phyloP scores from a whole-genome alignment of 2,113 vertebrate genomes.

The Entelurus aequoreus region DNA sequence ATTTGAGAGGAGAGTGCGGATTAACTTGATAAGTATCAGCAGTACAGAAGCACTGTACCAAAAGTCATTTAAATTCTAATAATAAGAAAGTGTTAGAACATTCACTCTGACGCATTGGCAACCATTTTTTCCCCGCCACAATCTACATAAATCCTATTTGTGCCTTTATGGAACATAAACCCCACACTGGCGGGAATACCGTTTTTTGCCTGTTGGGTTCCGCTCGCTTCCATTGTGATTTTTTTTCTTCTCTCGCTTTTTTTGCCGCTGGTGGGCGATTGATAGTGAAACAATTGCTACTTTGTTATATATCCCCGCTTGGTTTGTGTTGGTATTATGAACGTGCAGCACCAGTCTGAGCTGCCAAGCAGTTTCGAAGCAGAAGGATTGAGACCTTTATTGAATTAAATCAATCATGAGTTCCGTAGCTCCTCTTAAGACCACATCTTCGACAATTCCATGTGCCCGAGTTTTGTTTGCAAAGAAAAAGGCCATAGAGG shows the following conservation, averaged over 20 bases:
- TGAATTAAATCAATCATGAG: conserved; percentile 3
- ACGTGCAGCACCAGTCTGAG: conserved; percentile 10
- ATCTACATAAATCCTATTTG: conserved; percentile 79
- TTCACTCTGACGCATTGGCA: conserved; percentile 69
- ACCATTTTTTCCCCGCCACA: conserved; percentile 69
- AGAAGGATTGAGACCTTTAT: neutral
- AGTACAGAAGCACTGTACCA: conserved; percentile 75
- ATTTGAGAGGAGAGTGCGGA: conserved; percentile 74
- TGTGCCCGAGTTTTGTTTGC: too few species aligned
- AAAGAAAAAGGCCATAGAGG: too few species aligned
- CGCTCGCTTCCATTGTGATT: conserved; percentile 43
- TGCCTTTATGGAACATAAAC: conserved; percentile 73
- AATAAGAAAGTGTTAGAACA: conserved; percentile 78
- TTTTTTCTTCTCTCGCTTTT: conserved; percentile 25
- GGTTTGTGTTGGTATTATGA: conserved; percentile 33
- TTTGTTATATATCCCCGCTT: conserved; percentile 28
- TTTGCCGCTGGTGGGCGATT: conserved; percentile 42
- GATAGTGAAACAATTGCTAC: conserved; percentile 44
- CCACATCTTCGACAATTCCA: too few species aligned
- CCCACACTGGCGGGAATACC: conserved; percentile 61
- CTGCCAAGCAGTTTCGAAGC: neutral
- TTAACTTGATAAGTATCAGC: conserved; percentile 78
- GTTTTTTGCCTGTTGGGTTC: conserved; percentile 63
- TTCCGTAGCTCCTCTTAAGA: too few species aligned
- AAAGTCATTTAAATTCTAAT: conserved; percentile 78